Conservation (phyloP, 2,888 invertebrate species). For the Eueremaeus valkanovi region DNA sequence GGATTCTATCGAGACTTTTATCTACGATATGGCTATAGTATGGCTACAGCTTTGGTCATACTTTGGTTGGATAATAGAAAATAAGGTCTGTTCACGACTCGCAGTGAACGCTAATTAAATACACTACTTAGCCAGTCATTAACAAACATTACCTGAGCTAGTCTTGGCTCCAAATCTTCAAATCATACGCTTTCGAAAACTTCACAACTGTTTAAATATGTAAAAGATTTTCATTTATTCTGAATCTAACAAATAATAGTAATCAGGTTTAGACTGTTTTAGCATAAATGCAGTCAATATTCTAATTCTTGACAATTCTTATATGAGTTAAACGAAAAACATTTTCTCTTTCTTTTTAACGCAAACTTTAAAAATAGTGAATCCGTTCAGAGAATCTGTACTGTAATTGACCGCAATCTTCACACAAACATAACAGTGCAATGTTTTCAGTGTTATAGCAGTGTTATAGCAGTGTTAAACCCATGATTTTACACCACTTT, state of each 20-base stretch:
- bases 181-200: no score
- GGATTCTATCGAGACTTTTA: neutral
- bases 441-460: neutral
- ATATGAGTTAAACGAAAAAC: neutral
- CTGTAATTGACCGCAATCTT: neutral
- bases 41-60: neutral
- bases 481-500: constrained; percentile 19
- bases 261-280: no score
- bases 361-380: neutral
- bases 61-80: constrained; percentile 24
- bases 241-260: no score
- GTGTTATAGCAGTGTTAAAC: neutral
- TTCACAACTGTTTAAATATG: no score
- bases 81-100: neutral
- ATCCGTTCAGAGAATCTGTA: neutral
- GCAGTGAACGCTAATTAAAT: constrained; percentile 17
- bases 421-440: neutral
- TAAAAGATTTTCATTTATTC: no score
- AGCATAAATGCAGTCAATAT: no score
- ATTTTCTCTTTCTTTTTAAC: no score
- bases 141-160: constrained; percentile 18
- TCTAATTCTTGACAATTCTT: no score
- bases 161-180: neutral
- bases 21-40: no score
- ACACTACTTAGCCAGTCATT: constrained; percentile 13